Evolutionary conservation across 1,140 invertebrate species (phyloP), one percentile per base, ranked within the genome.

Genomic region (Aphelinus certus): DNA sequence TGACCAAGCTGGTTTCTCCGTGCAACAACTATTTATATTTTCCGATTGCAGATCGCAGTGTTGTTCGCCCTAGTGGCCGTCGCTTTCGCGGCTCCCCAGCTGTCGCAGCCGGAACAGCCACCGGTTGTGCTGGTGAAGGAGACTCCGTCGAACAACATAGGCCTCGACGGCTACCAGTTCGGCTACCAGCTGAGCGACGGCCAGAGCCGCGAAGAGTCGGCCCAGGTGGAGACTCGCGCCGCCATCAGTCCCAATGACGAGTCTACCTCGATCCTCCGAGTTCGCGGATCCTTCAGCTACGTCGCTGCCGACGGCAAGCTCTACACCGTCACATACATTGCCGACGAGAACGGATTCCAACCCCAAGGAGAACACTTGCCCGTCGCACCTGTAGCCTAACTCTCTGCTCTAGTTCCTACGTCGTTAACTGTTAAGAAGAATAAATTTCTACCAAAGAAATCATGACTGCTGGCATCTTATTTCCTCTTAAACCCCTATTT

Each of bases 151-250:
- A 79, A 86, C 77, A 87, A 87, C 75, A 84, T 83, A 73, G 86
- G 86, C 42, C 67, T 85, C 42, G 84, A 84, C 73, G 85, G 83
- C 75, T 88, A 86, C 77, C 84, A 83, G 65, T 88, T 81, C 75
- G 80, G 89, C 9, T 88, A 88, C 49, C 89, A 91, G 81, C 89
- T 91, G 47, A 90, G 89, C 81, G 90, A 93, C 80, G 91, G 91
- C 7, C 89, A 90, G 76, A 79, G 79, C 1, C 81, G 85, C 6
- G 83, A 88, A n/a, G 91, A 92, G 83, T 79, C 87, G 58, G 92
- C 89, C 3, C 78, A 84, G 47, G 79, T 92, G 26, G 85, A 87
- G 62, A 64, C 73, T 65, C 65, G 71, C n/a, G 86, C 86, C 7
- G n/a, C 10, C 51, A 81, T 92, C 26, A 26, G 26, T 26, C 26